Percentiles rank a stretch among this genome's conserved stretches.
These are phyloP conservation scores for Neelides sp. DNA, from an alignment of 1,140 invertebrate species.

Conservation along the genomic window DNA sequence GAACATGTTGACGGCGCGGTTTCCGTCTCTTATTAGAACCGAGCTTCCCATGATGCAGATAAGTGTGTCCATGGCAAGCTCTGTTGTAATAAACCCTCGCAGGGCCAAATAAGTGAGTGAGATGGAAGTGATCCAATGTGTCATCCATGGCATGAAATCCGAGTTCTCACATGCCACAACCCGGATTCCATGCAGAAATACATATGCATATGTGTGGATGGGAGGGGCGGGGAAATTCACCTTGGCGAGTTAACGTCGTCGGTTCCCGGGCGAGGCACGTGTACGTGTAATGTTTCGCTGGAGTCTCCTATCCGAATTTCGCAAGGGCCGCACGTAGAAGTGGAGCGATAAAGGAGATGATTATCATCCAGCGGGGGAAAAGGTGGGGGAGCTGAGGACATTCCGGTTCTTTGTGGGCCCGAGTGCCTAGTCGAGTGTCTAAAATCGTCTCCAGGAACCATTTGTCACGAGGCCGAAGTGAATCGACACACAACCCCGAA, in stretches of 20 bases:
- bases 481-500: conserved; percentile 8
- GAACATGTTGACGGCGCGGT: conserved; percentile 30
- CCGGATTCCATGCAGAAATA: too few species aligned
- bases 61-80: not conserved
- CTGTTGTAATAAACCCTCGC: not conserved
- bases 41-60: not conserved
- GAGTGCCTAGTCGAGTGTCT: conserved; percentile 29
- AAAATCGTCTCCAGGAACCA: conserved; percentile 28
- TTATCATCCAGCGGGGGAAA: too few species aligned
- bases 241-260: too few species aligned
- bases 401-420: conserved; percentile 7
- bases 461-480: conserved; percentile 23
- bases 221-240: too few species aligned
- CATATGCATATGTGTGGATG: too few species aligned
- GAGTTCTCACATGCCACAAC: conserved; percentile 16
- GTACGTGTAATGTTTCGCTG: too few species aligned
- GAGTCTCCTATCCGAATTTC: too few species aligned
- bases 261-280: too few species aligned
- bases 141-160: conserved; percentile 16
- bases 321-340: too few species aligned
- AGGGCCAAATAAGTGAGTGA: not conserved
- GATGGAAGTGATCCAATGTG: conserved; percentile 14
- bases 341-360: too few species aligned
- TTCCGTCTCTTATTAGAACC: conserved; percentile 19
- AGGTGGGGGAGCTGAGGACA: conserved; percentile 10